A percentile compares a stretch with the other conserved stretches of the same genome.
Conservation (phyloP, 2,113 vertebrate genomes). For the Serinus canaria region DNA sequence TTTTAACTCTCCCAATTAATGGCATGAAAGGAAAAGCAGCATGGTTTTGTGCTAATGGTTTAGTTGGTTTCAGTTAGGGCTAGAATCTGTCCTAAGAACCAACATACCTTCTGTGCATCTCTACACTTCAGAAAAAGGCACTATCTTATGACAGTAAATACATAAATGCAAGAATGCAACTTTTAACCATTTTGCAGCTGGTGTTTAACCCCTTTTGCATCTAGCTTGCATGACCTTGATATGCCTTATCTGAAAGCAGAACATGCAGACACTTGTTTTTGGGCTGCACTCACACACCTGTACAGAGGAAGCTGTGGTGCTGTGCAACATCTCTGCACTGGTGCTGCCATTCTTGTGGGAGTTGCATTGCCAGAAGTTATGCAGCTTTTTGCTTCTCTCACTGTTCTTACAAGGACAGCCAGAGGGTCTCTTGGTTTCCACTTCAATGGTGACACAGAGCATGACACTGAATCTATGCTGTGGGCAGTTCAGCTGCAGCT, state of each 20-base stretch:
- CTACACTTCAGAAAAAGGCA: not conserved
- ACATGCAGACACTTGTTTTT: not conserved
- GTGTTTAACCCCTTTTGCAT: not conserved
- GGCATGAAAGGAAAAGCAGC: not conserved
- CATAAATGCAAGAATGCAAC: not conserved
- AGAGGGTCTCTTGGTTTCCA: not conserved
- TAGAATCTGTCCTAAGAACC: not conserved
- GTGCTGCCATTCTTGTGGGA: not conserved
- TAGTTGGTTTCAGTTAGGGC: not conserved
- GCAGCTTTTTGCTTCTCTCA: not conserved
- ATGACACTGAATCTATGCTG: not conserved
- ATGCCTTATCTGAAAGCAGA: not conserved
- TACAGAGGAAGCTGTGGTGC: not conserved
- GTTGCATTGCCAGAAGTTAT: not conserved
- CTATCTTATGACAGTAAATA: not conserved
- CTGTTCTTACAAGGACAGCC: not conserved
- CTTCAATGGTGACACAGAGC: not conserved
- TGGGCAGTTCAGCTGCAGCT: not conserved
- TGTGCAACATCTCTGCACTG: not conserved
- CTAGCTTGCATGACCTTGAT: not conserved
- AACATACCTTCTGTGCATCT: not conserved
- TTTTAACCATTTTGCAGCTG: not conserved
- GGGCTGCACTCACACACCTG: not conserved
- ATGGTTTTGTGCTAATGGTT: not conserved
- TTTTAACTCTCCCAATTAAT: not conserved